Base-by-base conservation (phyloP, 2,888 invertebrate genomes). In the Rhingia campestris region DNA sequence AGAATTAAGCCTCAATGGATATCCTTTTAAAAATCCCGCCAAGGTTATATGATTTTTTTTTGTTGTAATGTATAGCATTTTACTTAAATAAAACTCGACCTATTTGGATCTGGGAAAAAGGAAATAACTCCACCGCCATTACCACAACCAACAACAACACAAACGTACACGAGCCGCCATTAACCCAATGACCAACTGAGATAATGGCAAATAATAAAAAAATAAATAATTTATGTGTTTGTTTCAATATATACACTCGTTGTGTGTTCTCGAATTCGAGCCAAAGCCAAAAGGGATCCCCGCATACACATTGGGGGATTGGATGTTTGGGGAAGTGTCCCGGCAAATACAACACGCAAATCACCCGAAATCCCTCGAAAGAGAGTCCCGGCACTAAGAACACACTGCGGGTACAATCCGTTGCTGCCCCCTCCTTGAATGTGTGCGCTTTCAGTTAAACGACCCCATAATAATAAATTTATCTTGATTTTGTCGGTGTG, bases 181-280 rank as follows among this genome's bases (percentile, higher is more conserved):
- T 84, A 84, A 84, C 84, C 84, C 84, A 84, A 84, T 84, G 84
- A 80, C 84, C 84, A 84, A 80, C 80, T 84, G 75, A 80, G 84
- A 80, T 84, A 84, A 80, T 84, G 79, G 72, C 54, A 45, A 69
- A 72, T 79, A 79, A 79, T 79, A 72, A 84, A 84, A 80, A 84
- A 80, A n/a, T n/a, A 84, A 80, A 84, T 84, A 66, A 84, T 79
- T 82, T 82, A 84, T 84, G 74, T 70, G 45, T 72, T 76, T 66
- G 41, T 53, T n/a, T 41, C n/a, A 37, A 12, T 3, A 33, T 70
- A 70, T 76, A 61, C 59, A 7, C 37, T 9, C 9, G 32, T 10
- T n/a, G 51, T 66, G 59, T 61, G 7, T 69, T 51, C 56, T 59
- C 43, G 69, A 84, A 84, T 69, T 79, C 64, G 69, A 74, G 59